Evolutionary conservation across 2,888 invertebrate genomes (phyloP), one percentile per base, ranked within the genome.

Genomic region (Xanthostigma xanthostigma): DNA sequence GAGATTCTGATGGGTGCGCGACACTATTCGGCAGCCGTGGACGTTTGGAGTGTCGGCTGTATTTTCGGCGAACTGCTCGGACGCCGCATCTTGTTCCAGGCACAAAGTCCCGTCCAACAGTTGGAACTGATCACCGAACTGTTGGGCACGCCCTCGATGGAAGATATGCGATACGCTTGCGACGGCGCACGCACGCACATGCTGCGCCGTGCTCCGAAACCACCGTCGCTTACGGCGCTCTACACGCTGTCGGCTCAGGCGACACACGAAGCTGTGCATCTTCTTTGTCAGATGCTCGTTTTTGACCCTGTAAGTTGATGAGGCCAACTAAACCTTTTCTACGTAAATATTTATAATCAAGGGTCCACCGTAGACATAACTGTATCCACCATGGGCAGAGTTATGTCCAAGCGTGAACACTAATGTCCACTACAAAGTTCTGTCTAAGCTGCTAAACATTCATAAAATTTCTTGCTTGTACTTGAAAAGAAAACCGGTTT

Each of bases 41-140:
- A 98, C 67, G 92, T 98, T 48, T 98, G 98, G 98, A 94, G 94
- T 41, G 96, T 98, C 42, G 98, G 98, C 43, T 98, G 98, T 70
- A 98, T 98, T 67, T 97, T 98, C 66, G 97, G 96, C 38, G 98
- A 98, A 67, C 78, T 98, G 51, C 78, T 98, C 44, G 92, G 95
- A 50, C 75, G 97, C 54, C 76, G 96, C 59, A 98, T 98, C 59
- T 78, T 98, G 56, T 98, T 98, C 74, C 96, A 96, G 71, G 97
- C 97, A 40, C 93, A 94, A 68, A 95, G 89, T 69, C 96, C 97
- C 13, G 90, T 97, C 55, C 94, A 95, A 68, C 78, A 94, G 84
- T 72, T 98, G 76, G 97, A 98, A 72, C 72, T 96, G 62, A 98
- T 98, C 64, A 95, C 96, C 47, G 96, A 97, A 68, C 74, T 98